Conservation (phyloP, 2,113 vertebrate species). For the Corydoras maculifer region DNA sequence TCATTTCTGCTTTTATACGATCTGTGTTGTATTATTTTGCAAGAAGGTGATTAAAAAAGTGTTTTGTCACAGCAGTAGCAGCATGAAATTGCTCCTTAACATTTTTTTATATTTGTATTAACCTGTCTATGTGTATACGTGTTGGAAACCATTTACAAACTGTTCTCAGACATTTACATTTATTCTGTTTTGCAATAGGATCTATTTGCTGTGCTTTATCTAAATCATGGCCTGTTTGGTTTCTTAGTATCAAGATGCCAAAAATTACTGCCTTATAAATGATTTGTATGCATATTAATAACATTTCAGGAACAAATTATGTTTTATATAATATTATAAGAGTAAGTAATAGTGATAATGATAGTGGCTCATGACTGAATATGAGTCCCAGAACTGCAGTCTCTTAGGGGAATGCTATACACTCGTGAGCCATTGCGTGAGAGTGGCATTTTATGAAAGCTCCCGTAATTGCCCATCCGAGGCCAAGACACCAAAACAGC, state of each 20-base stretch:
- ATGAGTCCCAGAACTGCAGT: slow-evolving; percentile 4
- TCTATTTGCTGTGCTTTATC: not conserved
- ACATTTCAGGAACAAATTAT: not conserved
- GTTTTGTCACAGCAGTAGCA: not conserved
- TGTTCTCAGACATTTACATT: not conserved
- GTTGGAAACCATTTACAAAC: slow-evolving; percentile 1
- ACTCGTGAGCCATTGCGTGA: slow-evolving; percentile 14
- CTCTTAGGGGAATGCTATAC: slow-evolving; percentile 6
- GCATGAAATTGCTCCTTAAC: slow-evolving; percentile 10
- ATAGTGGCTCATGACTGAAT: not conserved
- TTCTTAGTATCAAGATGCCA: too few species aligned
- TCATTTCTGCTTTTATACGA: not conserved
- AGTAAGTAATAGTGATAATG: not conserved
- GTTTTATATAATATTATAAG: not conserved
- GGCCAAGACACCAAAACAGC: slow-evolving; percentile 23
- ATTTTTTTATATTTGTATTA: not conserved
- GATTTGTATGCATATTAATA: too few species aligned
- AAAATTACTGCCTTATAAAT: too few species aligned
- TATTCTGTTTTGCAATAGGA: slow-evolving; percentile 4
- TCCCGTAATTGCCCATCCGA: slow-evolving; percentile 34
- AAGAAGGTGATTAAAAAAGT: slow-evolving; percentile 10
- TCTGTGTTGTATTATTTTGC: not conserved
- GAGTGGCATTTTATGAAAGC: slow-evolving; percentile 28
- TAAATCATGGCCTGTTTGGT: too few species aligned
- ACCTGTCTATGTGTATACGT: not conserved